Evolutionary conservation across 2,113 vertebrate species (phyloP).

Genomic region (Pseudorhombus dupliciocellatus): DNA sequence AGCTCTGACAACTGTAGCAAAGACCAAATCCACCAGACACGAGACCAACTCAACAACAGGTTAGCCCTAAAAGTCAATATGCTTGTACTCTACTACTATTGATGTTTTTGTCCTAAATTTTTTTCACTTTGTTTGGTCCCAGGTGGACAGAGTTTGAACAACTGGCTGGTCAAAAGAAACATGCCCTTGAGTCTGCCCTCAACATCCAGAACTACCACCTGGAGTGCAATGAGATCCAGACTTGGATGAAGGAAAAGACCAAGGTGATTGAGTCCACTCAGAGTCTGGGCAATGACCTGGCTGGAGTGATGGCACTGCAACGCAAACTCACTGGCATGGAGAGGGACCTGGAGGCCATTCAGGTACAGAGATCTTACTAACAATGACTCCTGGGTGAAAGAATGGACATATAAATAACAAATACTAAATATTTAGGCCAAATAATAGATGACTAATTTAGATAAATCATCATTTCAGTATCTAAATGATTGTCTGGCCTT

Average conservation of each 20-base stretch:
- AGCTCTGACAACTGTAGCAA: constrained; percentile 83
- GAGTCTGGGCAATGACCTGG: constrained; percentile 90
- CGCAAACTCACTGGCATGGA: constrained; percentile 93
- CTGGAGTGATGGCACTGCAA: constrained; percentile 91
- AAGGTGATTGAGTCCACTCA: constrained; percentile 95
- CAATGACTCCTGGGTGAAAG: background rate
- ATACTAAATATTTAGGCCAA: background rate
- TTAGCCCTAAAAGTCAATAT: constrained; percentile 32
- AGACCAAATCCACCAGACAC: constrained; percentile 87
- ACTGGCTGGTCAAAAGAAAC: constrained; percentile 88
- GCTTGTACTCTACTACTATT: background rate
- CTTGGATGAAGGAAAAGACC: constrained; percentile 97
- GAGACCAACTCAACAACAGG: constrained; percentile 86
- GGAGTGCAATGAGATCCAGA: constrained; percentile 92
- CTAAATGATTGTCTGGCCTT: background rate
- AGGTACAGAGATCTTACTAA: constrained; percentile 63
- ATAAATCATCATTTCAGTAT: background rate
- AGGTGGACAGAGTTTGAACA: constrained; percentile 92
- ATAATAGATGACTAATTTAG: background rate
- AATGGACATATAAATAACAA: background rate
- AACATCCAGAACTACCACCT: constrained; percentile 95
- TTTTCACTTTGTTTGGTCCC: background rate
- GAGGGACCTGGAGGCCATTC: constrained; percentile 92
- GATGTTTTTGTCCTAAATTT: background rate
- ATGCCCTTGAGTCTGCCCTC: constrained; percentile 87